These are phyloP conservation scores for Saimiri boliviensis DNA, from an alignment of 2,113 vertebrate species.

Conservation along the genomic window DNA sequence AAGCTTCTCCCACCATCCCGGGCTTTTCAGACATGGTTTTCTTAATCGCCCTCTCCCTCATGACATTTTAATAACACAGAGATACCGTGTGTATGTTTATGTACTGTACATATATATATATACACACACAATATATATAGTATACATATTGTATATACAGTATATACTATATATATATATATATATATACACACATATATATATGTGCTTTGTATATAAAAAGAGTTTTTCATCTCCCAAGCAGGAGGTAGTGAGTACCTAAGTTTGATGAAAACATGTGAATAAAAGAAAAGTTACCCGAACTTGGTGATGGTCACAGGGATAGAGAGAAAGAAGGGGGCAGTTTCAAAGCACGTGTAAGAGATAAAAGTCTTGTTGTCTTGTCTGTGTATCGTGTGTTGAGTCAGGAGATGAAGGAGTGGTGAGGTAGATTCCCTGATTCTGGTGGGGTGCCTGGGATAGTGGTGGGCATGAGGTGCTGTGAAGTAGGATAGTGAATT, in stretches of 20 bases:
- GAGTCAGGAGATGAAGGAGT: background rate
- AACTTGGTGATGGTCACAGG: background rate
- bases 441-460: background rate
- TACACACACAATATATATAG: too few relatives aligned
- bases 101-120: background rate
- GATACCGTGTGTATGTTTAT: background rate
- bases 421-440: background rate
- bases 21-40: background rate
- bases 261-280: background rate
- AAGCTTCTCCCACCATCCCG: too few relatives aligned
- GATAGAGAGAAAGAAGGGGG: background rate
- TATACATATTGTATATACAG: too few relatives aligned
- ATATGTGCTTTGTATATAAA: background rate
- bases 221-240: background rate
- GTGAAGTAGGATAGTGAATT: background rate
- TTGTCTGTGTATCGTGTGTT: background rate
- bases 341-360: background rate
- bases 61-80: background rate
- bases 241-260: background rate
- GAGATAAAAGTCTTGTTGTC: background rate
- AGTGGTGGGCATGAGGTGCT: background rate
- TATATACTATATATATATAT: too few relatives aligned
- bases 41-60: background rate
- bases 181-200: too few relatives aligned
- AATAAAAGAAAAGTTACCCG: background rate